phyloP scores from a whole-genome alignment of 37 sponge, comb jelly and placozoan genomes.

The Aplysina aerophoba region DNA sequence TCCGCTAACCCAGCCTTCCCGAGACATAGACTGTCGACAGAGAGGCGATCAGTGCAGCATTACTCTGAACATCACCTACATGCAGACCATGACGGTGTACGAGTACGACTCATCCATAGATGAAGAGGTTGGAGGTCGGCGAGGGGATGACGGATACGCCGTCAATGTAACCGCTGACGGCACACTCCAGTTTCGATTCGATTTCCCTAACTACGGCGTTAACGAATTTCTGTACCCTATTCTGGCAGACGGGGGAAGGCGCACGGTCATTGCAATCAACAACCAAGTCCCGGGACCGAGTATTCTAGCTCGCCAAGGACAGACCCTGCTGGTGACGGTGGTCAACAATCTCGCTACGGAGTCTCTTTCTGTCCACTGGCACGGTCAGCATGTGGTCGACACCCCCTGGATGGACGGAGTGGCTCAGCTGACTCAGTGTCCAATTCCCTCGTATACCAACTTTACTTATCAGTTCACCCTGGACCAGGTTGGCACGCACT shows the following conservation, averaged over 20 bases:
- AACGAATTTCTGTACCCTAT: neutral
- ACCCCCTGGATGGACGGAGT: constrained; percentile 87
- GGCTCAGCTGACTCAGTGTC: constrained; percentile 64
- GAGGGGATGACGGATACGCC: neutral
- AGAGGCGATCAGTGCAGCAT: neutral
- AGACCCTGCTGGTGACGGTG: constrained; percentile 31
- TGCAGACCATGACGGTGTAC: constrained; percentile 29
- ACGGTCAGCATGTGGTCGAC: constrained; percentile 72
- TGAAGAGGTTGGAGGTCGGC: neutral
- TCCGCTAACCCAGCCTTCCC: too few species aligned
- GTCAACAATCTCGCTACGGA: constrained; percentile 65
- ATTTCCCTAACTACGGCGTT: neutral
- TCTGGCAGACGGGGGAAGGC: constrained; percentile 1
- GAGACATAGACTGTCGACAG: too few species aligned
- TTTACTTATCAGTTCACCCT: constrained; percentile 73
- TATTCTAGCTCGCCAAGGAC: neutral
- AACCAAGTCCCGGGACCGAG: constrained; percentile 26
- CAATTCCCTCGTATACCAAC: constrained; percentile 46
- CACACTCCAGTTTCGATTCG: neutral
- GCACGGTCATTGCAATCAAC: constrained; percentile 24
- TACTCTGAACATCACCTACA: constrained; percentile 23
- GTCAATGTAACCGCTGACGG: neutral
- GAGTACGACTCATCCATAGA: neutral
- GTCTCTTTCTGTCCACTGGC: constrained; percentile 80
- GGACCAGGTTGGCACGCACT: constrained; percentile 69